Evolutionary conservation across 2,888 invertebrate genomes (phyloP).

Genomic region (Tuberolachnus salignus): DNA sequence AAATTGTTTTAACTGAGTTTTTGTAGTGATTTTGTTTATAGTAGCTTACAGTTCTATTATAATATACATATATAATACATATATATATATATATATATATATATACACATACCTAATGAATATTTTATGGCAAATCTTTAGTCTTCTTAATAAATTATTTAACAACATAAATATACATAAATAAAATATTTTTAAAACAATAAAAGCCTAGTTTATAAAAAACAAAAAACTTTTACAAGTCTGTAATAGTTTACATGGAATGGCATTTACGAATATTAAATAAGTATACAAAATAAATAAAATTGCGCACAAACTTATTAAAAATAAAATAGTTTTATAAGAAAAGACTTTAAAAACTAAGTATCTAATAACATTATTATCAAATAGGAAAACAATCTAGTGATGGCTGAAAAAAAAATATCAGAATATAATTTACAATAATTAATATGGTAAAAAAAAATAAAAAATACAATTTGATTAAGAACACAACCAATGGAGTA

Average conservation of each 20-base stretch:
- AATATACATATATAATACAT: too few species aligned
- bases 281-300: neutral
- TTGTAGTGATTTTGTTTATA: too few species aligned
- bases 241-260: constrained; percentile 31
- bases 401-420: neutral
- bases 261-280: constrained; percentile 15
- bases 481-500: constrained; percentile 4
- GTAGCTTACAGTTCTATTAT: too few species aligned
- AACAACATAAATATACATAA: constrained; percentile 39
- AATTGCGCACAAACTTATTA: neutral
- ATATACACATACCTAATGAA: neutral
- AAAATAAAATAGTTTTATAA: constrained; percentile 4
- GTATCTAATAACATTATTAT: constrained; percentile 30
- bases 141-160: constrained; percentile 26
- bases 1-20: too few species aligned
- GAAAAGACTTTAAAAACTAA: neutral
- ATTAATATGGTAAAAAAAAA: constrained; percentile 6
- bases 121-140: constrained; percentile 16
- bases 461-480: constrained; percentile 14
- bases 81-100: too few species aligned
- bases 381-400: constrained; percentile 37
- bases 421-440: constrained; percentile 1
- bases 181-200: constrained; percentile 25
- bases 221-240: neutral
- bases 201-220: neutral